A percentile compares a stretch with the other conserved stretches of the same genome.
phyloP scores from a whole-genome alignment of 2,113 vertebrate genomes.

The Anarrhichthys ocellatus region DNA sequence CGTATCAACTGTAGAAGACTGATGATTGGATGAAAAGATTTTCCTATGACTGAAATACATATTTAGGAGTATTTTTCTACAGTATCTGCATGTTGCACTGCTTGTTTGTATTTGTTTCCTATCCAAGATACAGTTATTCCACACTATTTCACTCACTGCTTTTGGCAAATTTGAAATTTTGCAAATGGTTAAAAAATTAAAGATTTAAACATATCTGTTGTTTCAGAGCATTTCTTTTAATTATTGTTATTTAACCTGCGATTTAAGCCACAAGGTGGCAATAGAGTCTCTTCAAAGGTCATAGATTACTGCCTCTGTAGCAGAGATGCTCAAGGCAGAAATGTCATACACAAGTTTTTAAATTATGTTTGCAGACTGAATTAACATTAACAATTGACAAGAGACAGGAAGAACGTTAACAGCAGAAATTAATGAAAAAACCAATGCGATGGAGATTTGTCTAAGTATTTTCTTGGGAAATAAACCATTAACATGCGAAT shows the following conservation, averaged over 20 bases:
- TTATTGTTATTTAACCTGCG: not conserved
- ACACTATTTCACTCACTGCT: constrained; percentile 11
- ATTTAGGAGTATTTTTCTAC: not conserved
- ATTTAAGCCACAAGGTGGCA: constrained; percentile 78
- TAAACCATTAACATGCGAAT: not conserved
- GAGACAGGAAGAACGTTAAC: not conserved
- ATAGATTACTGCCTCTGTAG: constrained; percentile 28
- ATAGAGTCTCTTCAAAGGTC: constrained; percentile 54
- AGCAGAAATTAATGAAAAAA: not conserved
- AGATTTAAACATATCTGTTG: constrained; percentile 12
- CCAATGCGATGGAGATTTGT: not conserved
- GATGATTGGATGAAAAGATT: constrained; percentile 4
- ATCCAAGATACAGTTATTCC: not conserved
- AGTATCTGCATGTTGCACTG: constrained; percentile 17
- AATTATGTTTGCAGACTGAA: constrained; percentile 2
- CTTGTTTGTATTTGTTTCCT: constrained; percentile 49
- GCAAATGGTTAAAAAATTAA: constrained; percentile 41
- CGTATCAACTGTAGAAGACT: not conserved
- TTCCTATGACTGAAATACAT: not conserved
- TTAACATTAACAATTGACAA: not conserved
- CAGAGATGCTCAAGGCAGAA: constrained; percentile 18
- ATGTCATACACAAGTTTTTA: constrained; percentile 1
- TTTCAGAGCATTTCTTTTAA: not conserved
- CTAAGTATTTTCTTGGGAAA: not conserved
- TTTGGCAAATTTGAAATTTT: constrained; percentile 27